Evolutionary conservation across 2,113 vertebrate species (phyloP), one percentile per base, ranked within the genome.

Genomic region (Pachycephala philippinensis): DNA sequence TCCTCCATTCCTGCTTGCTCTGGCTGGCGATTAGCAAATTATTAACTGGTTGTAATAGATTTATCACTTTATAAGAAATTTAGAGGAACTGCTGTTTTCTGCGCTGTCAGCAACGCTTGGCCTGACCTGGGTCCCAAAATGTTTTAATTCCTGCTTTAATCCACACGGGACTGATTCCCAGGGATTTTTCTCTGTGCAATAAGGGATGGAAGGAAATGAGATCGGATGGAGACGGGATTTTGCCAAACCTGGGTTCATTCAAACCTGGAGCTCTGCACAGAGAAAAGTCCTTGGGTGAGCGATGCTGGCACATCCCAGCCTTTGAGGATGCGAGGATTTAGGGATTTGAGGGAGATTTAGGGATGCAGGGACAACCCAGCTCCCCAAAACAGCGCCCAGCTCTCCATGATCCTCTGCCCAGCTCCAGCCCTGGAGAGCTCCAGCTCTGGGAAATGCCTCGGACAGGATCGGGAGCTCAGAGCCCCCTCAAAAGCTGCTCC

Each of bases 41-140:
- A 31, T 18, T 0, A 1, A 28, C 13, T 2, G 3, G 2, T 0
- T 49, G 8, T 4, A 39, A 35, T 0, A 26, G 6, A 53, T 54
- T 17, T 17, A 6, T 66, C 0, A 3, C 17, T 83, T 71, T 17
- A 12, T n/a, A 2, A 42, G 19, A 14, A 69, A 37, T 66, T 37
- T 17, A 28, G 50, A 42, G 50, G 54, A 50, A 5, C 14, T 2
- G 18, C 15, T 54, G 0, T 35, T 78, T 81, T 75, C 60, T 56
- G 39, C 39, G 52, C 40, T 27, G 26, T 12, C 47, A 57, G 64
- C 27, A 4, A 30, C 1, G 23, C 26, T 39, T 22, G 22, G 47
- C 5, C 7, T 40, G 30, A 27, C 21, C 44, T 15, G 53, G 15
- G 2, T 37, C 56, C 37, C 39, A 21, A 19, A 37, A 7, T 7